These are phyloP conservation scores for Labroides dimidiatus DNA, from an alignment of 2,797 vertebrate species.

Conservation along the genomic window DNA sequence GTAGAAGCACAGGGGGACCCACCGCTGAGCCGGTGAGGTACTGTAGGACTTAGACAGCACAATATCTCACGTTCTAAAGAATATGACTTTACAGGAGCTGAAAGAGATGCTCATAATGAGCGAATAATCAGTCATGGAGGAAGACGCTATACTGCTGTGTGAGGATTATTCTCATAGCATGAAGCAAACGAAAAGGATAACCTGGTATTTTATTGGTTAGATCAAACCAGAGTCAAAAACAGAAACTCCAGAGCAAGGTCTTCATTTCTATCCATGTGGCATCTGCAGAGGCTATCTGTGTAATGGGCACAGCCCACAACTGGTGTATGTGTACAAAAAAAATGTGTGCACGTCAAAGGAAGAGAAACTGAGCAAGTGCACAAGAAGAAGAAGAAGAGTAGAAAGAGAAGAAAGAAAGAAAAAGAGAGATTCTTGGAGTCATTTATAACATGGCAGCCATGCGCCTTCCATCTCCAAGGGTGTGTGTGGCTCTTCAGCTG, in stretches of 20 bases:
- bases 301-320: slow-evolving; percentile 65
- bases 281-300: slow-evolving; percentile 54
- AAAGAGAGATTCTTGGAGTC: slow-evolving; percentile 58
- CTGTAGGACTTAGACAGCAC: slow-evolving; percentile 45
- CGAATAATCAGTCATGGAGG: slow-evolving; percentile 46
- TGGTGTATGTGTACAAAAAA: slow-evolving; percentile 13
- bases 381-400: slow-evolving; percentile 46
- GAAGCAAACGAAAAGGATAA: slow-evolving; percentile 43
- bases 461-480: slow-evolving; percentile 70
- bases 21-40: slow-evolving; percentile 50
- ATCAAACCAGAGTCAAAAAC: slow-evolving; percentile 55
- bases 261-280: slow-evolving; percentile 63
- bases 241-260: slow-evolving; percentile 65
- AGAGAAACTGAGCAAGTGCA: slow-evolving; percentile 33
- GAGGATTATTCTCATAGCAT: slow-evolving; percentile 52
- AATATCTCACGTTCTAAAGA: slow-evolving; percentile 63
- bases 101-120: slow-evolving; percentile 65
- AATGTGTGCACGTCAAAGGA: background rate
- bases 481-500: slow-evolving; percentile 61
- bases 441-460: slow-evolving; percentile 76
- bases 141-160: slow-evolving; percentile 44
- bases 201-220: slow-evolving; percentile 44
- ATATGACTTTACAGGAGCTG: slow-evolving; percentile 55
- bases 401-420: slow-evolving; percentile 28
- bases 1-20: slow-evolving; percentile 55